A percentile compares a stretch with the other conserved stretches of the same genome.
phyloP scores from a whole-genome alignment of 2,888 invertebrate species.

The Pseudoips prasinana region DNA sequence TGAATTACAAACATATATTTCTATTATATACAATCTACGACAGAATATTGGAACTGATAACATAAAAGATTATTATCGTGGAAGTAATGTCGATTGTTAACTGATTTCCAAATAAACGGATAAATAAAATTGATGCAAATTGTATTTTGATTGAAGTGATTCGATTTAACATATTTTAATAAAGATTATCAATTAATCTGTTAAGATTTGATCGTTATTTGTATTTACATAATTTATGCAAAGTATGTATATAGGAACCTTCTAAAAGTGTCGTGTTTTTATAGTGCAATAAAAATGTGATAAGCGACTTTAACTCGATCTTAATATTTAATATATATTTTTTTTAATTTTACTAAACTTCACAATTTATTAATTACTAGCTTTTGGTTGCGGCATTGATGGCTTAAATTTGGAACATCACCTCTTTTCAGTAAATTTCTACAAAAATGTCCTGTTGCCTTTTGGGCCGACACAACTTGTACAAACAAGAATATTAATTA shows the following conservation, averaged over 20 bases:
- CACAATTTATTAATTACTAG: no score
- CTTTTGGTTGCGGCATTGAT: no score
- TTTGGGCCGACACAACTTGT: no score
- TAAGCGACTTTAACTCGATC: no score
- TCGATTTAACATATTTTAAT: constrained; percentile 16
- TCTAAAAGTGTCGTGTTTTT: no score
- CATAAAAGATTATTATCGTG: background rate
- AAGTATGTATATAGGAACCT: constrained; percentile 17
- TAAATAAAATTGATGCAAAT: constrained; percentile 14
- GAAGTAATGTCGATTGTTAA: constrained; percentile 5
- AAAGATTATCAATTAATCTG: constrained; percentile 19
- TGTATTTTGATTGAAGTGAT: constrained; percentile 7
- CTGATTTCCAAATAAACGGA: constrained; percentile 2
- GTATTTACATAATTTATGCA: constrained; percentile 27
- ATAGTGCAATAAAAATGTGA: no score
- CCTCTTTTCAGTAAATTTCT: no score
- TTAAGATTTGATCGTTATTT: constrained; percentile 19
- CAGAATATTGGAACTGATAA: background rate
- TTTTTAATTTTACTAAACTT: no score
- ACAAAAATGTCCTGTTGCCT: no score
- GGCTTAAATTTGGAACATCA: no score
- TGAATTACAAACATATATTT: background rate
- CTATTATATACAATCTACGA: background rate
- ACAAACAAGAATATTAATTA: no score
- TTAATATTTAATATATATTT: no score